Conservation (phyloP, 1,140 invertebrate genomes). For the Drosophila repletoides region DNA sequence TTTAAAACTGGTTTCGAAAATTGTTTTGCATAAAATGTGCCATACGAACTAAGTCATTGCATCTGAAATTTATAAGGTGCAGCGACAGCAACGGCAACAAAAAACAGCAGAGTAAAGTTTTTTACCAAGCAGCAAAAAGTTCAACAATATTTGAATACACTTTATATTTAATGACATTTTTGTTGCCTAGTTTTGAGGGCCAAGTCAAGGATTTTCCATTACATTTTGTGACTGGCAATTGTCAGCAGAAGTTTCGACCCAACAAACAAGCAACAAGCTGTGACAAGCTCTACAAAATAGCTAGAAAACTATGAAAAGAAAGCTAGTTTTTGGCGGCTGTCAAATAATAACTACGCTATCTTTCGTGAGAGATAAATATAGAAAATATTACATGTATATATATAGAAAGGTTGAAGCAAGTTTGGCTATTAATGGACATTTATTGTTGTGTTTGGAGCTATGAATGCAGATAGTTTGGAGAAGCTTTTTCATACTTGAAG, state of each 20-base stretch:
- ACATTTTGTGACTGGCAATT: conserved; percentile 28
- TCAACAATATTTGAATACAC: conserved; percentile 16
- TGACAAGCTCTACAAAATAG: conserved; percentile 12
- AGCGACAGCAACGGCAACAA: conserved; percentile 9
- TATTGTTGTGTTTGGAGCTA: no score
- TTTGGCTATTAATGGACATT: not conserved
- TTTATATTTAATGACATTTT: conserved; percentile 39
- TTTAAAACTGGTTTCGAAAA: conserved; percentile 46
- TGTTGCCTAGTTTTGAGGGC: conserved; percentile 17
- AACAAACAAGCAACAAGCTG: conserved; percentile 5
- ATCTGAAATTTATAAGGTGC: conserved; percentile 50
- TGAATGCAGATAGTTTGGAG: no score
- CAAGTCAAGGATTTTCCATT: not conserved
- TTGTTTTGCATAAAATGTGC: conserved; percentile 36
- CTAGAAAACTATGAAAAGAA: no score
- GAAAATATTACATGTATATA: no score
- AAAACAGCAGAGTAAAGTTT: conserved; percentile 12
- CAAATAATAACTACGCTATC: no score
- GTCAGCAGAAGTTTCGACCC: conserved; percentile 34
- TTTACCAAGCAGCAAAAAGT: conserved; percentile 15
- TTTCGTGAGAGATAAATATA: no score
- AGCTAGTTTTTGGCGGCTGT: no score
- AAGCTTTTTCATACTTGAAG: no score
- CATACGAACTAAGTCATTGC: conserved; percentile 36
- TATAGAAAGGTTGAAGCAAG: not conserved